Percentiles rank a stretch among this genome's conserved stretches.
These are phyloP conservation scores for Anguilla megastoma DNA, from an alignment of 2,797 vertebrate genomes.

Conservation along the genomic window DNA sequence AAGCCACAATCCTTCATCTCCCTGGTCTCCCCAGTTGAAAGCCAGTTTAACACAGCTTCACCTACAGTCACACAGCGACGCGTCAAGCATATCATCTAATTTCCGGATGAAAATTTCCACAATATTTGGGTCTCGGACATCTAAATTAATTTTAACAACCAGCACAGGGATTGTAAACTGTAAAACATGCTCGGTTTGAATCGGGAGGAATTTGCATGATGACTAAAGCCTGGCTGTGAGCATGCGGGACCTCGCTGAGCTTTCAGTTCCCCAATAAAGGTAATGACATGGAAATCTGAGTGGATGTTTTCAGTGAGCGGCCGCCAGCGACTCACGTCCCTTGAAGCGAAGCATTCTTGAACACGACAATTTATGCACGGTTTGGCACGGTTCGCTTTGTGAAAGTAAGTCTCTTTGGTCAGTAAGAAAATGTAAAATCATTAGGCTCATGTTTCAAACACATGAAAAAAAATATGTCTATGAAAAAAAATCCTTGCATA, in stretches of 20 bases:
- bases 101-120: not conserved
- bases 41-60: not conserved
- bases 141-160: not conserved
- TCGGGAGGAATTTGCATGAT: not conserved
- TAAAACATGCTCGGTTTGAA: not conserved
- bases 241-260: not conserved
- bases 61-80: not conserved
- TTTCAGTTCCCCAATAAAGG: not conserved
- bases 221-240: not conserved
- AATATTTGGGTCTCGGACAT: not conserved
- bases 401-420: not conserved
- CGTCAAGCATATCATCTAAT: not conserved
- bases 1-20: not conserved
- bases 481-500: not conserved
- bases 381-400: not conserved
- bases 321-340: not conserved
- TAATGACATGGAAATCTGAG: slow-evolving; percentile 18
- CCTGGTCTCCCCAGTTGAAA: slow-evolving; percentile 27
- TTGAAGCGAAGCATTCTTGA: not conserved
- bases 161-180: not conserved
- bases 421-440: not conserved
- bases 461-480: not conserved
- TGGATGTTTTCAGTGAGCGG: not conserved
- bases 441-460: not conserved
- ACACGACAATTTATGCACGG: not conserved